Base-by-base conservation (phyloP, 2,113 vertebrate genomes). In the Orientallactaga bullata region DNA sequence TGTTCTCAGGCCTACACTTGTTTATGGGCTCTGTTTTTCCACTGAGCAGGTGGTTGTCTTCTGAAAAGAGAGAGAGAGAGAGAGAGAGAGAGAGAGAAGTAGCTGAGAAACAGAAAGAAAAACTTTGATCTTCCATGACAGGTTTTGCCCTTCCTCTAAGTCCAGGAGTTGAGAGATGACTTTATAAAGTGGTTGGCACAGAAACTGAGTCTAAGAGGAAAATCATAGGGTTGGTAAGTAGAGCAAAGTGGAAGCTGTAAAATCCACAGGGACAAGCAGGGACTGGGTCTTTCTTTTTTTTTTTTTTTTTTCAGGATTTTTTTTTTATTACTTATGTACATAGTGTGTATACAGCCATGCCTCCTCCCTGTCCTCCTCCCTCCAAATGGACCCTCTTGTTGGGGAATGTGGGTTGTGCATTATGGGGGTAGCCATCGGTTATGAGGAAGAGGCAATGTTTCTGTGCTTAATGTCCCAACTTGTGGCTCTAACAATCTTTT, bases 1-100 rank as follows among this genome's bases (percentile, higher is more conserved):
- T 85, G 32, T 58, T 37, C 66, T 30, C 16, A 82, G 16, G 66
- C 32, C 9, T 65, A 32, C 42, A 71, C 69, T 84, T 84, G n/a
- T 65, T 93, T 85, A n/a, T 78, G 90, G 20, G 16, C 26, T 78
- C 47, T 63, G 37, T 73, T 82, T 90, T 28, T 69, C 30, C n/a
- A 30, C 3, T 73, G 55, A 39, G 55, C 6, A 24, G 26, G 32
- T 47, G 66, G n/a, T 69, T 78, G 69, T 94, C 71, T 37, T 85
- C 51, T 74, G 30, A 91, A 1, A 5, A 55, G 12, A 55, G 23
- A 91, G 20, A 83, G 18, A 2, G 7, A 55, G 12, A 55, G 23
- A 91, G 20, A 83, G 18, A 2, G n/a, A n/a, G 7, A 55, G 12
- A 55, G 23, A 91, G 20, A 83, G 18, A 2, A 69, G 37, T 47